These are phyloP conservation scores for Protonibea diacanthus DNA, from an alignment of 2,797 vertebrate species.

Conservation along the genomic window DNA sequence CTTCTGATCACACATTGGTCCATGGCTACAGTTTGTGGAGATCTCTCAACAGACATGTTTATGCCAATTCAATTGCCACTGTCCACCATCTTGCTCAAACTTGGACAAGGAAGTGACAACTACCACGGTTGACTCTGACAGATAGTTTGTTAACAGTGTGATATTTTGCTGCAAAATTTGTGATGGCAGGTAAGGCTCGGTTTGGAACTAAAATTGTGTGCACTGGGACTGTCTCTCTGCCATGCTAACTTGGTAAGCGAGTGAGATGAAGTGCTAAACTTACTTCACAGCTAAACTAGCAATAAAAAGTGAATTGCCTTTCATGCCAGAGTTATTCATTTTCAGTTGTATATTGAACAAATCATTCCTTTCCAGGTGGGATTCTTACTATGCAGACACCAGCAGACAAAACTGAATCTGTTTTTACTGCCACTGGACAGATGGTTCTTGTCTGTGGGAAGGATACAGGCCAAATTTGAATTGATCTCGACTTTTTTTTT, in stretches of 20 bases:
- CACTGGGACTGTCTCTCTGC: not conserved
- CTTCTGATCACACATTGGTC: no score
- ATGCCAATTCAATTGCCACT: not conserved
- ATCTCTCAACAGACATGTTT: not conserved
- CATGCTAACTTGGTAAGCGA: not conserved
- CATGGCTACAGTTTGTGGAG: no score
- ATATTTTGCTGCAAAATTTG: not conserved
- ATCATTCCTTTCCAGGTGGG: conserved; percentile 35
- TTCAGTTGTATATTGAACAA: conserved; percentile 35
- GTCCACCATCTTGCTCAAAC: conserved; percentile 12
- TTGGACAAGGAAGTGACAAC: conserved; percentile 1
- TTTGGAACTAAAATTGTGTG: conserved; percentile 8
- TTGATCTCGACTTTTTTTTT: conserved; percentile 39
- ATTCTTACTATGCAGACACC: conserved; percentile 27
- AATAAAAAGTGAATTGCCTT: conserved; percentile 37
- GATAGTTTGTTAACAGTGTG: not conserved
- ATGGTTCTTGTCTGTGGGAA: conserved; percentile 38
- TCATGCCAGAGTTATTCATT: conserved; percentile 50
- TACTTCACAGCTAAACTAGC: conserved; percentile 31
- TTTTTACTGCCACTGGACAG: conserved; percentile 45
- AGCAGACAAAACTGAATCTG: conserved; percentile 32
- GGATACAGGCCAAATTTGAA: conserved; percentile 38
- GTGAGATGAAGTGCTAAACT: conserved; percentile 33
- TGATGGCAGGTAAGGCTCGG: not conserved
- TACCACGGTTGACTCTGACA: not conserved